Percentiles rank a stretch among this genome's conserved stretches.
Evolutionary conservation across 2,113 vertebrate genomes (phyloP).

Genomic region (Tychaedon coryphoeus): DNA sequence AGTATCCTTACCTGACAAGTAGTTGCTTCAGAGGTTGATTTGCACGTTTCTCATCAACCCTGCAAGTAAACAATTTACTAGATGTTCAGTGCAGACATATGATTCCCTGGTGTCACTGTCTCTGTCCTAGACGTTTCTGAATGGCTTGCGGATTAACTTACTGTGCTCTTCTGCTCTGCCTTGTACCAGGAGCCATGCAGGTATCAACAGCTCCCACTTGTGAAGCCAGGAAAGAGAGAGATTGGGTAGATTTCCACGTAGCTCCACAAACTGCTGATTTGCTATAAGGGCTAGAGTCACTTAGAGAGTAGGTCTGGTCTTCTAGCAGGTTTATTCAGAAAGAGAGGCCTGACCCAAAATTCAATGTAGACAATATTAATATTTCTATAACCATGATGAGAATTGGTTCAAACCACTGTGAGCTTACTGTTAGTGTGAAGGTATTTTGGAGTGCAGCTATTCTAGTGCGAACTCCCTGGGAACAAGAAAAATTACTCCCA

Average conservation of each 20-base stretch:
- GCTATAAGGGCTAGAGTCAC: not conserved
- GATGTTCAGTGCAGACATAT: not conserved
- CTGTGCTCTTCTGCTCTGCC: conserved; percentile 18
- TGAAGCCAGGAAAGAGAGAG: not conserved
- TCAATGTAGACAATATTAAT: not conserved
- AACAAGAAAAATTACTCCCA: not conserved
- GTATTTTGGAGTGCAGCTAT: not conserved
- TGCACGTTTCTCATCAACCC: not conserved
- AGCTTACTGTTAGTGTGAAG: not conserved
- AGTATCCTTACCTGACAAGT: conserved; percentile 40
- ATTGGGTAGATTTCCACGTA: conserved; percentile 27
- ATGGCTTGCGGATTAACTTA: conserved; percentile 42
- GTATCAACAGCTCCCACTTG: conserved; percentile 56
- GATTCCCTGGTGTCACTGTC: conserved; percentile 5
- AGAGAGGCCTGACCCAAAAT: not conserved
- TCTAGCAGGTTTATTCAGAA: not conserved
- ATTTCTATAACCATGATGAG: not conserved
- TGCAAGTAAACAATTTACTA: not conserved
- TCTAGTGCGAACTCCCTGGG: not conserved
- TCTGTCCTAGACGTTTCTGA: not conserved
- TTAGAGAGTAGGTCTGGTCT: not conserved
- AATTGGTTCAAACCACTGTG: not conserved
- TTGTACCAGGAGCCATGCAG: not conserved
- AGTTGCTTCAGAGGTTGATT: conserved; percentile 40
- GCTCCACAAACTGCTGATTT: conserved; percentile 48